Evolutionary conservation across 2,888 invertebrate genomes (phyloP).

Genomic region (Mylabris sibirica): DNA sequence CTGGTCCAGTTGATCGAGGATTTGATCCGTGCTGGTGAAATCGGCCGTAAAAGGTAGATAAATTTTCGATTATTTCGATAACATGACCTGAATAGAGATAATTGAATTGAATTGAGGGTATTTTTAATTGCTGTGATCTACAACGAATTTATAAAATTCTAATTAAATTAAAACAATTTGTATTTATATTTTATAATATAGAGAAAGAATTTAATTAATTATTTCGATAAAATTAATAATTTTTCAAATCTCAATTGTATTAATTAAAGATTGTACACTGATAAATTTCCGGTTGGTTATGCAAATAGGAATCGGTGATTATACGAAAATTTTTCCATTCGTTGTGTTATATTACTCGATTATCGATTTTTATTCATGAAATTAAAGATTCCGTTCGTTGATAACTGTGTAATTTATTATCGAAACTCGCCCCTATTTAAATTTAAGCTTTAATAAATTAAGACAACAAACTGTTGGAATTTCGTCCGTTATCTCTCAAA

Average conservation of each 20-base stretch:
- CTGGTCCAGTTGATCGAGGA: no score
- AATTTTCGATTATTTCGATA: no score
- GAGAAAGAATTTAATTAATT: no score
- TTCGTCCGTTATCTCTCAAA: no score
- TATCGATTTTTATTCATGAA: conserved; percentile 1
- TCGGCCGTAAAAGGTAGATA: no score
- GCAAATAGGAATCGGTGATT: neutral
- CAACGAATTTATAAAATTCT: no score
- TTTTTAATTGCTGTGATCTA: no score
- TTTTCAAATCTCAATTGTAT: neutral
- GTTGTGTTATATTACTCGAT: neutral
- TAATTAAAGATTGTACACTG: conserved; percentile 5
- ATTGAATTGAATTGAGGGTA: no score
- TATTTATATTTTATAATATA: no score
- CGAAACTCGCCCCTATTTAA: neutral
- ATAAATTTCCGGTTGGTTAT: neutral
- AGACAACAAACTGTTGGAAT: neutral
- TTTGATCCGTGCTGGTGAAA: no score
- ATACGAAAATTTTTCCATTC: neutral
- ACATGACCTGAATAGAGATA: no score
- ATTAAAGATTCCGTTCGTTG: neutral
- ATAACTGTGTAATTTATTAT: neutral
- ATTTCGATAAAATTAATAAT: neutral
- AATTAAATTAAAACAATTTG: no score
- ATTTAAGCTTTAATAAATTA: neutral